These are phyloP conservation scores for Drosophila prostipennis DNA, from an alignment of 2,888 invertebrate genomes.

Conservation along the genomic window DNA sequence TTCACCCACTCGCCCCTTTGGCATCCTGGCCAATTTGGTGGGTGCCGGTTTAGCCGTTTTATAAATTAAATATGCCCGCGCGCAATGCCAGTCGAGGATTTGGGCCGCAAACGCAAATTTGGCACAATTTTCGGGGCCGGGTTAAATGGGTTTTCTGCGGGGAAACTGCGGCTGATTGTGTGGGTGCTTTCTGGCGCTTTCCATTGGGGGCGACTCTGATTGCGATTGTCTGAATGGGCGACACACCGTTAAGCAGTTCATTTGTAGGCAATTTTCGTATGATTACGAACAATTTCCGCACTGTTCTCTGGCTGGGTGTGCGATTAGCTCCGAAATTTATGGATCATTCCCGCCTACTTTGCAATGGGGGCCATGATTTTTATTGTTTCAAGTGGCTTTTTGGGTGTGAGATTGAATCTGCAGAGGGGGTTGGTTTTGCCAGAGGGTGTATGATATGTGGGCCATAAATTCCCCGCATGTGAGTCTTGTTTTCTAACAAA, in stretches of 20 bases:
- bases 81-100: conserved; percentile 56
- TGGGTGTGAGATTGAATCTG: neutral
- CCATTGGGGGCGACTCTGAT: conserved; percentile 2
- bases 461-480: conserved; percentile 34
- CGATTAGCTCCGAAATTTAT: conserved; percentile 72
- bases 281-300: conserved; percentile 67
- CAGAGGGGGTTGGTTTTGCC: conserved; percentile 16
- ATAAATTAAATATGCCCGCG: conserved; percentile 73
- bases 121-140: conserved; percentile 59
- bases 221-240: conserved; percentile 57
- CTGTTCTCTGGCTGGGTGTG: conserved; percentile 46
- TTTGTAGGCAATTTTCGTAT: conserved; percentile 79
- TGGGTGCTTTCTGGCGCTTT: neutral
- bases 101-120: conserved; percentile 54
- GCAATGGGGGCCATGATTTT: conserved; percentile 65
- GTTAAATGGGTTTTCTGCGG: conserved; percentile 58
- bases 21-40: conserved; percentile 48
- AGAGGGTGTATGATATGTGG: conserved; percentile 36
- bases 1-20: conserved; percentile 7
- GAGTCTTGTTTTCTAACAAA: conserved; percentile 3
- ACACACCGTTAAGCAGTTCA: conserved; percentile 80
- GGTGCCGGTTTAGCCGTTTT: conserved; percentile 63
- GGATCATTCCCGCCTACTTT: conserved; percentile 48
- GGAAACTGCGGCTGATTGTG: conserved; percentile 11
- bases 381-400: conserved; percentile 50